These are phyloP conservation scores for Theropithecus gelada DNA, from an alignment of 2,113 vertebrate genomes.

Conservation along the genomic window DNA sequence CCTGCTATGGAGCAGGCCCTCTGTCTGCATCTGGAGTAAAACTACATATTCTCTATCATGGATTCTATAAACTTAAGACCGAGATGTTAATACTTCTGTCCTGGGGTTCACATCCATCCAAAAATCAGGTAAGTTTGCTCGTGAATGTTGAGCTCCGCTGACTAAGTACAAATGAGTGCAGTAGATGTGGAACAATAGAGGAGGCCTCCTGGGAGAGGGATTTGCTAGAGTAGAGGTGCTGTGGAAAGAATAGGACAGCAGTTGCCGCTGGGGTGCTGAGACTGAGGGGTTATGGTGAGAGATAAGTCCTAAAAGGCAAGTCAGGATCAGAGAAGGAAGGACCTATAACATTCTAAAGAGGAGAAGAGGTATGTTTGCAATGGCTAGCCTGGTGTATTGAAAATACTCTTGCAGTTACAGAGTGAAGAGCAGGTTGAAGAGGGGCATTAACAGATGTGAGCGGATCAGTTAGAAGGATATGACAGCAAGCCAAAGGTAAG, in stretches of 20 bases:
- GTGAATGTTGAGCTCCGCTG: background rate
- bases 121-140: background rate
- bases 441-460: background rate
- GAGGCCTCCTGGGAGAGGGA: background rate
- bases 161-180: background rate
- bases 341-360: background rate
- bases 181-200: background rate
- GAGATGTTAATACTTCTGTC: background rate
- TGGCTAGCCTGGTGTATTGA: background rate
- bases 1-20: background rate
- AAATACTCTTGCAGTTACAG: background rate
- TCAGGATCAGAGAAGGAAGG: too few species aligned
- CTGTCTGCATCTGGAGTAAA: background rate
- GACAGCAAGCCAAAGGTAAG: background rate
- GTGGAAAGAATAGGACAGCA: rapidly evolving
- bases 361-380: background rate
- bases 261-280: rapidly evolving
- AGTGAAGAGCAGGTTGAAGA: background rate
- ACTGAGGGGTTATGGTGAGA: background rate
- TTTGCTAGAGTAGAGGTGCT: background rate
- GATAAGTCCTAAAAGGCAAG: background rate
- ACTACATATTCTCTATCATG: background rate
- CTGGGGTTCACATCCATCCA: background rate
- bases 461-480: background rate
- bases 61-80: background rate